These are phyloP conservation scores for Pundamilia nyererei DNA, from an alignment of 2,113 vertebrate genomes.

Conservation along the genomic window DNA sequence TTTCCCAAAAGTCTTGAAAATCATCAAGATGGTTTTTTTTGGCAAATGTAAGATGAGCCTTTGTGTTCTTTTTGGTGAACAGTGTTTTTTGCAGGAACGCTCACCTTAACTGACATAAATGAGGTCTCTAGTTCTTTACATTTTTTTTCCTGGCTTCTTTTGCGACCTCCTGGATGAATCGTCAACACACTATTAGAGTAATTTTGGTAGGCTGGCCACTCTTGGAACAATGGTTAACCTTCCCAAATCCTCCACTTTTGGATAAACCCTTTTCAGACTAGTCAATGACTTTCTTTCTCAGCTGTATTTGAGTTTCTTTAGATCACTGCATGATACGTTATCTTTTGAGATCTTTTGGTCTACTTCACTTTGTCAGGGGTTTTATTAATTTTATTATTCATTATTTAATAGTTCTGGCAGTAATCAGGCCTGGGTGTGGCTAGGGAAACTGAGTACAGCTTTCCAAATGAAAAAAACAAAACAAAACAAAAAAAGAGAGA, in stretches of 20 bases:
- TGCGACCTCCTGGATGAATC: background rate
- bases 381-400: background rate
- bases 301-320: background rate
- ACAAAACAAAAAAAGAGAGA: fast-evolving
- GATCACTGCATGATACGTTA: background rate
- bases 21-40: background rate
- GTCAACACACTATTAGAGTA: background rate
- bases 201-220: background rate
- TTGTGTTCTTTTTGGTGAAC: background rate
- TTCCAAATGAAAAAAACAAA: background rate
- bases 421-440: background rate
- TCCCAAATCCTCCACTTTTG: background rate
- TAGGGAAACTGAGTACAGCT: background rate
- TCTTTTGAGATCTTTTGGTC: background rate
- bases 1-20: background rate
- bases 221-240: background rate
- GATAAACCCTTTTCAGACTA: background rate
- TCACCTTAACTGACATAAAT: background rate
- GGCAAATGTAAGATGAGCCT: background rate
- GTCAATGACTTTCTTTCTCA: background rate
- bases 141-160: background rate
- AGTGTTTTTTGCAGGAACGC: background rate
- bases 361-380: background rate
- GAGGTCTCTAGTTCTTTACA: background rate
- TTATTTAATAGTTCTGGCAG: background rate